Evolutionary conservation across 2,888 invertebrate species (phyloP).

Genomic region (Diadegma fenestrale): DNA sequence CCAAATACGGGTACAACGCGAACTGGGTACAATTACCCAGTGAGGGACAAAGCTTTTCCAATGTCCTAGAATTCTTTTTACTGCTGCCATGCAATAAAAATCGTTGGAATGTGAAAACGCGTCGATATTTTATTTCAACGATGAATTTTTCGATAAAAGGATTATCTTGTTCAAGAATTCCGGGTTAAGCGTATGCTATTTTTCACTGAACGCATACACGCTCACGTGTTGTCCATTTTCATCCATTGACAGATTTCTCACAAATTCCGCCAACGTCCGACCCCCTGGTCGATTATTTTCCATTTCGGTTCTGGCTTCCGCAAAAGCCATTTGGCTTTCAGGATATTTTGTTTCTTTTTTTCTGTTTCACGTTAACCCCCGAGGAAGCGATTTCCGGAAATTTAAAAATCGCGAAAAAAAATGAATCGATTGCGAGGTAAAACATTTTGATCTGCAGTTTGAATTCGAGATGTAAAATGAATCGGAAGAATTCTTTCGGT

Average conservation of each 20-base stretch:
- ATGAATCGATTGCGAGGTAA: background rate
- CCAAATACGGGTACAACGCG: background rate
- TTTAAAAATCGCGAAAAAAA: background rate
- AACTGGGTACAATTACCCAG: background rate
- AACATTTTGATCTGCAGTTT: background rate
- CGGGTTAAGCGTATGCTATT: background rate
- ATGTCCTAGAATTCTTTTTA: background rate
- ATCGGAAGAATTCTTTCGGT: background rate
- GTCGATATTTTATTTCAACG: constrained; percentile 7
- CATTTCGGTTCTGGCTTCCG: background rate
- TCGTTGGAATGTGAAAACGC: background rate
- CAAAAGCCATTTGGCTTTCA: background rate
- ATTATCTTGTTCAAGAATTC: constrained; percentile 35
- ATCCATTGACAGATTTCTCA: background rate
- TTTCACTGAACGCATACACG: background rate
- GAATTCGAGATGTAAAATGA: background rate
- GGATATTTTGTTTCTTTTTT: background rate
- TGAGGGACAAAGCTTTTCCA: background rate
- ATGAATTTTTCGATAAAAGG: constrained; percentile 38
- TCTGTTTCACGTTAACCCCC: background rate
- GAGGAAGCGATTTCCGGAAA: background rate
- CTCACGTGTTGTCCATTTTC: background rate
- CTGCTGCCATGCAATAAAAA: background rate
- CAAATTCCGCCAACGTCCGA: background rate
- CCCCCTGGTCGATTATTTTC: background rate